Evolutionary conservation across 2,797 vertebrate species (phyloP), one percentile per base, ranked within the genome.

Genomic region (Syngnathus rostellatus): DNA sequence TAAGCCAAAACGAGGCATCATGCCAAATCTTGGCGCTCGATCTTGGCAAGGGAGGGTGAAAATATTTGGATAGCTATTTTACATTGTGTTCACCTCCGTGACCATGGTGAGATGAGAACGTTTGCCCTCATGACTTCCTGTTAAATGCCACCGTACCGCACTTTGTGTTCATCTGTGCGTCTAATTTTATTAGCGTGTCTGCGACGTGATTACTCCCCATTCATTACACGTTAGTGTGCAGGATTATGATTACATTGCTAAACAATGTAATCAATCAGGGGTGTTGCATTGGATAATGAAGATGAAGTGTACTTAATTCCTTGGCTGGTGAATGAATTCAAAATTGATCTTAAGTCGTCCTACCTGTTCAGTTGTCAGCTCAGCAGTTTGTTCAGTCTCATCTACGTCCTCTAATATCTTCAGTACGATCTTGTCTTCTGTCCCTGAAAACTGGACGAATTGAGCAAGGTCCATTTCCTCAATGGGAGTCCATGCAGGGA

Each of bases 381-480:
- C 63, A 62, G 23, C 45, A 57, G 65, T 39, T 40, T 68, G 51
- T 46, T 7, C 63, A 39, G 77, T 72, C 43, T 77, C 67, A 62
- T 86, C 83, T 64, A 72, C 71, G 11, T 90, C 86, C 58, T 88
- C 88, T 51, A 19, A 73, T 74, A 89, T 86, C 14, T 76, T 85
- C 55, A 86, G 75, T 64, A 79, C 19, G 7, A 85, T 19, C 23
- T 72, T 68, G 12, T 40, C 80, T 72, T 17, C 67, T 9, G 39
- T 62, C 40, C 63, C 67, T 0, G 37, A 66, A 69, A 57, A 69
- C 63, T 61, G 61, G 45, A n/a, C 66, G 64, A 76, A 69, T 9
- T 23, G 55, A 53, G 38, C 3, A 65, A 45, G 21, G 38, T 65
- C 50, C 39, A 57, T 8, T 45, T 65, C 64, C 3, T 16, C 17